phyloP scores from a whole-genome alignment of 53 echinoderm and acorn worm genomes.

The Mesocentrotus franciscanus region DNA sequence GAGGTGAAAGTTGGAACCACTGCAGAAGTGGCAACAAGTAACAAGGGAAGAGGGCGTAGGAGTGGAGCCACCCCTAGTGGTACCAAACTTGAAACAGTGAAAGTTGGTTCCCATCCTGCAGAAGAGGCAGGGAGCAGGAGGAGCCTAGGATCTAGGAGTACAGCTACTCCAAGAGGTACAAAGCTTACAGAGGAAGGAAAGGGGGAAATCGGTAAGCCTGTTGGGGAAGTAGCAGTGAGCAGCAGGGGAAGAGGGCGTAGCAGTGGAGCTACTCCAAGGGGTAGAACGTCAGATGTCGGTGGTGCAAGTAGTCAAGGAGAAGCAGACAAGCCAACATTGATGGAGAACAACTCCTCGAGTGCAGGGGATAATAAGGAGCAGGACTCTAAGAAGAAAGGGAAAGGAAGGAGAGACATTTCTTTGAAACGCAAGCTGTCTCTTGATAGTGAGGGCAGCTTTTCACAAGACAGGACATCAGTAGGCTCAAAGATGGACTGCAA shows the following conservation, averaged over 20 bases:
- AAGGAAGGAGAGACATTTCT: neutral
- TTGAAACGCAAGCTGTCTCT: conserved; percentile 11
- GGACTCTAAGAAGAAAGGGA: neutral
- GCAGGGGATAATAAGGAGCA: neutral
- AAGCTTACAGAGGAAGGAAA: neutral
- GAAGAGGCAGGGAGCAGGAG: neutral
- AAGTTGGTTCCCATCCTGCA: too few relatives aligned
- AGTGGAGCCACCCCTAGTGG: neutral
- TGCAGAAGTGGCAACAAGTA: neutral
- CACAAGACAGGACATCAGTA: neutral
- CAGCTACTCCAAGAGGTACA: neutral
- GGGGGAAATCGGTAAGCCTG: neutral
- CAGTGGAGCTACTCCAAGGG: neutral
- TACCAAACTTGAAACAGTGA: neutral
- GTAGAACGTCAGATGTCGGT: neutral
- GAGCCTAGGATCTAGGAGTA: neutral
- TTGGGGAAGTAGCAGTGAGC: neutral
- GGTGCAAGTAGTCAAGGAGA: neutral
- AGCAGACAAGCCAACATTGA: neutral
- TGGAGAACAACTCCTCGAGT: neutral
- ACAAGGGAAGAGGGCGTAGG: neutral
- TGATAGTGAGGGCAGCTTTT: neutral
- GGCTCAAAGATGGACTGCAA: neutral
- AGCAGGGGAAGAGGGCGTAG: neutral
- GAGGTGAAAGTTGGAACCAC: neutral